These are phyloP conservation scores for Cyrtonyx montezumae DNA, from an alignment of 2,113 vertebrate species.

Conservation along the genomic window DNA sequence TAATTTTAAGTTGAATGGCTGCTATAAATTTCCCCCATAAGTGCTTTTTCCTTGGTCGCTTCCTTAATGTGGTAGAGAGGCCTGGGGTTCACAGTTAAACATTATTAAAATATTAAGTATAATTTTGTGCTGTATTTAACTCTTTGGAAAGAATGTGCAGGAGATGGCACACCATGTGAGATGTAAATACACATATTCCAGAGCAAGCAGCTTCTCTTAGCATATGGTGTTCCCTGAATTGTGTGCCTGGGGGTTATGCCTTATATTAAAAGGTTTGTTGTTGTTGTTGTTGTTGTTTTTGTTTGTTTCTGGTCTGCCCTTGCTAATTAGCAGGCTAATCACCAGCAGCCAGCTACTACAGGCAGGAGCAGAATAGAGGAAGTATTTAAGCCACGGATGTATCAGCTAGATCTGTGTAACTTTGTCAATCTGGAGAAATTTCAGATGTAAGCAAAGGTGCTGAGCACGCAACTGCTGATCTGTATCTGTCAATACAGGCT, in stretches of 20 bases:
- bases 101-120: constrained; percentile 62
- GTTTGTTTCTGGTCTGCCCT: background rate
- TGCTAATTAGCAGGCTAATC: constrained; percentile 48
- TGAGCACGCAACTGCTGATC: constrained; percentile 34
- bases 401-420: background rate
- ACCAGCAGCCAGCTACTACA: background rate
- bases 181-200: background rate
- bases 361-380: background rate
- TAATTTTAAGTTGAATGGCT: background rate
- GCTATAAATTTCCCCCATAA: background rate
- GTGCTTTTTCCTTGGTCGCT: background rate
- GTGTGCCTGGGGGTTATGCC: background rate
- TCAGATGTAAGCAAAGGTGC: constrained; percentile 18
- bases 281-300: background rate
- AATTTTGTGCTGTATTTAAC: constrained; percentile 52
- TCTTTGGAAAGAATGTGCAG: background rate
- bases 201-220: constrained; percentile 27
- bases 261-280: background rate
- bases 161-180: background rate
- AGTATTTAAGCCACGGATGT: background rate
- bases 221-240: constrained; percentile 42
- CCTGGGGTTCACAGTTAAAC: background rate
- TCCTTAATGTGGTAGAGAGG: background rate
- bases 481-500: constrained; percentile 14
- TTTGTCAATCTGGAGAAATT: constrained; percentile 37